Base-by-base conservation (phyloP, 1,140 invertebrate genomes). In the Caenorhabditis remanei region DNA sequence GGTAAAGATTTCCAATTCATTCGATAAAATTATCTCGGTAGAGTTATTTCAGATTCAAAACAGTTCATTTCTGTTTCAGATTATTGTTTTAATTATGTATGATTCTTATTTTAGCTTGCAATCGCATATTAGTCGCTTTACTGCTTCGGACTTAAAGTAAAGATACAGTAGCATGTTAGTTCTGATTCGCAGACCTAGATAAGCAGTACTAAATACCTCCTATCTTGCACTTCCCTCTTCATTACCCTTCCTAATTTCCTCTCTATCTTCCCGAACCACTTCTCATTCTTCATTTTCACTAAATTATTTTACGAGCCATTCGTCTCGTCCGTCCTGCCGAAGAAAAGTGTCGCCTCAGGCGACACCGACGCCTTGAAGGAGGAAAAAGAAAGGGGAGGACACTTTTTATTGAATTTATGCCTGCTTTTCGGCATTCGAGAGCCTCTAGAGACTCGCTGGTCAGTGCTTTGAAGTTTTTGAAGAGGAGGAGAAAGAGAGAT, bases 351-450 rank as follows among this genome's bases (percentile, higher is more conserved):
- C 71, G 71, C 71, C 71, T 79, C 46, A 79, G 71, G 71, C 46
- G 46, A 8, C 71, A 53, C 13, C 21, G 32, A 63, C 8, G 61
- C 32, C 0, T 32, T 32, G 32, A 32, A 21, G 32, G 8, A 58
- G n/a, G 56, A 63, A 63, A 32, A 63, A 21, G 32, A 40, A 63
- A 24, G 24, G n/a, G 71, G n/a, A 48, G 46, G 71, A 41, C 71
- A 79, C 71, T 79, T 79, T 58, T 79, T 79, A 79, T 79, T 79
- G 71, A 79, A 79, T 79, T 79, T 79, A 79, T 79, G 46, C 71
- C 71, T 79, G 71, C 71, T 79, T 79, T 79, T 79, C 71, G 71
- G 71, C 71, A 79, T 79, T 79, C 71, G 71, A 79, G 71, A 79
- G 71, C 14, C 61, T 8, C 19, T 14, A 32, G 63, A 21, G 13